Percentiles rank a stretch among this genome's conserved stretches.
phyloP scores from a whole-genome alignment of 1,140 invertebrate genomes.

The Drosophila nasuta region DNA sequence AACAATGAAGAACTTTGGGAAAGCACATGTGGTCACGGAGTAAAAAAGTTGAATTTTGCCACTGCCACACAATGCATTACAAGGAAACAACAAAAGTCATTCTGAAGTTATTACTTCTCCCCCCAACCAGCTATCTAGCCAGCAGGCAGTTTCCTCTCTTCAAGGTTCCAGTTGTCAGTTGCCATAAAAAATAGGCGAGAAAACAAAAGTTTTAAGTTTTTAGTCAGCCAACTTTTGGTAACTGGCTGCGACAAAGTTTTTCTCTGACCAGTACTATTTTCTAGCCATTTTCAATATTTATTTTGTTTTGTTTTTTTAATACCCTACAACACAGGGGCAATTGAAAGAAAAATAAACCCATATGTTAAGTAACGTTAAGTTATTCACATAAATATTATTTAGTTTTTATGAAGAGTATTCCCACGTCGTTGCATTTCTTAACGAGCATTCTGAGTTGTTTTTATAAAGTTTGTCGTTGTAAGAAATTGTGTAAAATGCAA shows the following conservation, averaged over 20 bases:
- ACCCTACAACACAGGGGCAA: neutral
- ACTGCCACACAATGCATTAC: conserved; percentile 57
- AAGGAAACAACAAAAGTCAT: conserved; percentile 79
- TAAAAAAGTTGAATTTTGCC: conserved; percentile 53
- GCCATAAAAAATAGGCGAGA: conserved; percentile 71
- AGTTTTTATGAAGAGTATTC: neutral
- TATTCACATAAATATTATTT: neutral
- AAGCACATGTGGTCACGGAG: conserved; percentile 72
- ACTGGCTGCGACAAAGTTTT: conserved; percentile 63
- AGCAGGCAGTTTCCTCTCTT: conserved; percentile 25
- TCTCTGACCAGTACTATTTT: conserved; percentile 39
- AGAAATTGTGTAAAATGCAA: conserved; percentile 67
- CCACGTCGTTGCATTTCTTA: neutral
- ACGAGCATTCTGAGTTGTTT: conserved; percentile 15
- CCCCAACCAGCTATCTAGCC: conserved; percentile 2
- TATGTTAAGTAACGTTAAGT: neutral
- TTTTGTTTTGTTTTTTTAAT: conserved; percentile 22
- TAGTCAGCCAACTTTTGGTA: conserved; percentile 67
- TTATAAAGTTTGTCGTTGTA: conserved; percentile 56
- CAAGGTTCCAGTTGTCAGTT: conserved; percentile 39
- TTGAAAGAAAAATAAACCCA: no score
- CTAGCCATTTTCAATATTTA: conserved; percentile 46
- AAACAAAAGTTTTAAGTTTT: conserved; percentile 78
- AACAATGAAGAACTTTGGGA: conserved; percentile 26
- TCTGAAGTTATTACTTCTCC: conserved; percentile 73